These are phyloP conservation scores for Trididemnum miniatum DNA, from an alignment of 23 tunicate genomes.

Conservation along the genomic window DNA sequence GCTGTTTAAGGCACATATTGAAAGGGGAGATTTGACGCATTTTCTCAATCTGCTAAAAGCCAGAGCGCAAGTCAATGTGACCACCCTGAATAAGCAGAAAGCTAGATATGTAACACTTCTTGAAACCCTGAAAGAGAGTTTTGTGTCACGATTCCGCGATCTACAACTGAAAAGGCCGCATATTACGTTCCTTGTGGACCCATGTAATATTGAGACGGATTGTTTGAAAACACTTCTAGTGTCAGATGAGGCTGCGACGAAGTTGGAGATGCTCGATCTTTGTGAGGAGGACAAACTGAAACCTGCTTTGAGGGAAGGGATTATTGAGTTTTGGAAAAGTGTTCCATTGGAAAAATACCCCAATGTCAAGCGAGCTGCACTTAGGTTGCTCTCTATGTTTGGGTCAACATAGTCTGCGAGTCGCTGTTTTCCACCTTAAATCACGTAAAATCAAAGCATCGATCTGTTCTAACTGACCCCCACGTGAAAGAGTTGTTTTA, in stretches of 20 bases:
- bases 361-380: slow-evolving; percentile 53
- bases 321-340: slow-evolving; percentile 40
- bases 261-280: slow-evolving; percentile 57
- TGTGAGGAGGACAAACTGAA: slow-evolving; percentile 55
- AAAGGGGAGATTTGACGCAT: slow-evolving; percentile 44
- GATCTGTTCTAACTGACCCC: slow-evolving; percentile 54
- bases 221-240: slow-evolving; percentile 45
- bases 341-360: slow-evolving; percentile 47
- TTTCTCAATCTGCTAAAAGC: slow-evolving; percentile 45
- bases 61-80: slow-evolving; percentile 38
- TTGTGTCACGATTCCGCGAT: slow-evolving; percentile 48
- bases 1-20: slow-evolving; percentile 58
- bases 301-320: slow-evolving; percentile 47
- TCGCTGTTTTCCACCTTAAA: slow-evolving; percentile 50
- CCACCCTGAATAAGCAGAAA: slow-evolving; percentile 46
- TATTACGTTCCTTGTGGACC: slow-evolving; percentile 48
- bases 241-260: slow-evolving; percentile 44
- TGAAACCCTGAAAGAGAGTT: slow-evolving; percentile 51
- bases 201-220: slow-evolving; percentile 44
- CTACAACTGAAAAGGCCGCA: slow-evolving; percentile 52
- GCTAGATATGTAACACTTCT: slow-evolving; percentile 49
- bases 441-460: slow-evolving; percentile 43
- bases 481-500: slow-evolving; percentile 41
- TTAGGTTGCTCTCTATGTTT: slow-evolving; percentile 37
- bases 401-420: slow-evolving; percentile 56